phyloP scores from a whole-genome alignment of 2,888 invertebrate genomes.

The Hecatera dysodea region DNA sequence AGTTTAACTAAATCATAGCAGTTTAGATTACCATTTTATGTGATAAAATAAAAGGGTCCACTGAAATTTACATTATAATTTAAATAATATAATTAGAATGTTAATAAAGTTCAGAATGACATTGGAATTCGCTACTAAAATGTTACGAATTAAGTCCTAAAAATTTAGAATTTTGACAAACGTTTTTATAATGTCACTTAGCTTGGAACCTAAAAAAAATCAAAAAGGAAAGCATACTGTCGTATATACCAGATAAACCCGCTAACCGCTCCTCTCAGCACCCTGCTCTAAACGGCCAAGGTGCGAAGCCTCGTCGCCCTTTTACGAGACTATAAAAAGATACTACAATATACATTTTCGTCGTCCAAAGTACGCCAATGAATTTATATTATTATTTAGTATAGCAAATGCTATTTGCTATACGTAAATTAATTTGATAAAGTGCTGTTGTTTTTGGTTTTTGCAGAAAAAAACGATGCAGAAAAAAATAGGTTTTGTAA shows the following conservation, averaged over 20 bases:
- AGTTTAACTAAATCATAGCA: too few relatives aligned
- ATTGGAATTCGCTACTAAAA: too few relatives aligned
- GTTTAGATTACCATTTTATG: too few relatives aligned
- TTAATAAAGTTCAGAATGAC: too few relatives aligned
- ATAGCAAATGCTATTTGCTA: too few relatives aligned
- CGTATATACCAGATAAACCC: not conserved
- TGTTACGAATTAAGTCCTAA: too few relatives aligned
- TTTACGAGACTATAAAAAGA: slow-evolving; percentile 59
- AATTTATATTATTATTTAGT: slow-evolving; percentile 48
- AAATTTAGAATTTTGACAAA: too few relatives aligned
- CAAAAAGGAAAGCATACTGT: not conserved
- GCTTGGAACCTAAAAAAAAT: too few relatives aligned
- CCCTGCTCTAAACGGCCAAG: slow-evolving; percentile 12
- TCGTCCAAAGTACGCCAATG: slow-evolving; percentile 26
- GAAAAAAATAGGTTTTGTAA: not conserved
- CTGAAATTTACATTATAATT: too few relatives aligned
- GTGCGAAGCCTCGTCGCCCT: slow-evolving; percentile 28
- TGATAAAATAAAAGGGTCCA: too few relatives aligned
- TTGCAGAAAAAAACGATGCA: not conserved
- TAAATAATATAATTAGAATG: too few relatives aligned
- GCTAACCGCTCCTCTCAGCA: slow-evolving; percentile 8
- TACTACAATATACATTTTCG: slow-evolving; percentile 45
- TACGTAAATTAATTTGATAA: slow-evolving; percentile 16
- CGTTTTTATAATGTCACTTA: too few relatives aligned
- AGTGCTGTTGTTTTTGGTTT: not conserved